A percentile compares a stretch with the other conserved stretches of the same genome.
These are phyloP conservation scores for Aporrectodea caliginosa DNA, from an alignment of 1,140 invertebrate genomes.

Conservation along the genomic window DNA sequence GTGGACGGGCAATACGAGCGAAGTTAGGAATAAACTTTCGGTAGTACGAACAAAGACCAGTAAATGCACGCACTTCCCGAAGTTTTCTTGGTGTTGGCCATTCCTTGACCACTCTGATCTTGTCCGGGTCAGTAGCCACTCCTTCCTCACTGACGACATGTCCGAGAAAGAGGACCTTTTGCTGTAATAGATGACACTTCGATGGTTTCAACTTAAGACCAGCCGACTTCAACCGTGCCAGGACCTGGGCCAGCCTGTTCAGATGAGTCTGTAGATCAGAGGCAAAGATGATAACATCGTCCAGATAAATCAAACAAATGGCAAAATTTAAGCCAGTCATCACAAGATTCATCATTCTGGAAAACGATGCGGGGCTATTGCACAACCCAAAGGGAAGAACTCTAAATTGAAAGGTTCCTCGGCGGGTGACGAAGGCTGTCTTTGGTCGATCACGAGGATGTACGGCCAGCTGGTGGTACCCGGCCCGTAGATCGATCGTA, in stretches of 20 bases:
- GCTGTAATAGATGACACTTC: slow-evolving; percentile 36
- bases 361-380: no score
- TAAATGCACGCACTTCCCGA: slow-evolving; percentile 47
- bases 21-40: slow-evolving; percentile 44
- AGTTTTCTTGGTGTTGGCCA: slow-evolving; percentile 46
- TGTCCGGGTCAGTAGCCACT: slow-evolving; percentile 37
- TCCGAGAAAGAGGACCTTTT: slow-evolving; percentile 34
- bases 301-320: no score
- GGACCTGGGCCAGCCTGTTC: slow-evolving; percentile 30
- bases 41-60: slow-evolving; percentile 55
- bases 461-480: no score
- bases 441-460: no score
- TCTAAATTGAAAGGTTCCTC: no score
- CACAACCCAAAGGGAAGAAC: no score
- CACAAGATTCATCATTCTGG: no score
- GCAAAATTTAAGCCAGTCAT: no score
- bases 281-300: no score
- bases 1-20: slow-evolving; percentile 31
- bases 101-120: slow-evolving; percentile 49
- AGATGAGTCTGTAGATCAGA: no score
- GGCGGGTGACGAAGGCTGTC: no score
- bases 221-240: slow-evolving; percentile 33
- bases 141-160: slow-evolving; percentile 32
- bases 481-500: no score
- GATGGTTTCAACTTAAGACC: slow-evolving; percentile 35